phyloP scores from a whole-genome alignment of 2,113 vertebrate genomes.

The Peromyscus leucopus region DNA sequence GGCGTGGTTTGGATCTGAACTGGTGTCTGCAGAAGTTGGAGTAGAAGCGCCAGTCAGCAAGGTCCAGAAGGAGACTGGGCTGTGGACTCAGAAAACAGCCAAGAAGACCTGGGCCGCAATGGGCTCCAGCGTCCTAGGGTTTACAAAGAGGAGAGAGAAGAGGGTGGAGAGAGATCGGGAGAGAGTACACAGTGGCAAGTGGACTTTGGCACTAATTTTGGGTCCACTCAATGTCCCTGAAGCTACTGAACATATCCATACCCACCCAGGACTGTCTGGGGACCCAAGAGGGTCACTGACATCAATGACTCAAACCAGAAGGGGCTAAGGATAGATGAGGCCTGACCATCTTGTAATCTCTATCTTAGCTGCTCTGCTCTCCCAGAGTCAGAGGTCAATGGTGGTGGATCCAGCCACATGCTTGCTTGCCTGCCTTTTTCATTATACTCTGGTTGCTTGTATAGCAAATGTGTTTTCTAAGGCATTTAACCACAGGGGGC shows the following conservation, averaged over 20 bases:
- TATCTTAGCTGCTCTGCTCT: background rate
- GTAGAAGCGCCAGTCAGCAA: background rate
- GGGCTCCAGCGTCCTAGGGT: background rate
- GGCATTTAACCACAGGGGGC: constrained; percentile 64
- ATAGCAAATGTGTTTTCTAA: constrained; percentile 75
- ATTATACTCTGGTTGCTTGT: constrained; percentile 58
- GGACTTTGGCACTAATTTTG: background rate
- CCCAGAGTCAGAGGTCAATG: background rate
- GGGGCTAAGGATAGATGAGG: constrained; percentile 7
- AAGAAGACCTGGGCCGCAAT: background rate
- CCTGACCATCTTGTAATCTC: constrained; percentile 49
- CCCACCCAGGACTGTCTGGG: background rate
- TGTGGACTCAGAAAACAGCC: background rate
- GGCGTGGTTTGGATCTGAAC: background rate
- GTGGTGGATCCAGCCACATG: background rate
- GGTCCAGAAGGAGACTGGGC: background rate
- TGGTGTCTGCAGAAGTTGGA: background rate
- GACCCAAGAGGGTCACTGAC: constrained; percentile 8
- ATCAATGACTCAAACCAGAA: constrained; percentile 21
- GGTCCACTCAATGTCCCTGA: background rate
- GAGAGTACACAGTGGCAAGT: background rate
- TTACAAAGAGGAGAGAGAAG: background rate
- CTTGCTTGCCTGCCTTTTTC: constrained; percentile 38
- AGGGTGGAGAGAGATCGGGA: background rate
- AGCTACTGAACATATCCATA: background rate